Evolutionary conservation across 1,140 invertebrate genomes (phyloP), one percentile per base, ranked within the genome.

Genomic region (Scaptomyza montana): DNA sequence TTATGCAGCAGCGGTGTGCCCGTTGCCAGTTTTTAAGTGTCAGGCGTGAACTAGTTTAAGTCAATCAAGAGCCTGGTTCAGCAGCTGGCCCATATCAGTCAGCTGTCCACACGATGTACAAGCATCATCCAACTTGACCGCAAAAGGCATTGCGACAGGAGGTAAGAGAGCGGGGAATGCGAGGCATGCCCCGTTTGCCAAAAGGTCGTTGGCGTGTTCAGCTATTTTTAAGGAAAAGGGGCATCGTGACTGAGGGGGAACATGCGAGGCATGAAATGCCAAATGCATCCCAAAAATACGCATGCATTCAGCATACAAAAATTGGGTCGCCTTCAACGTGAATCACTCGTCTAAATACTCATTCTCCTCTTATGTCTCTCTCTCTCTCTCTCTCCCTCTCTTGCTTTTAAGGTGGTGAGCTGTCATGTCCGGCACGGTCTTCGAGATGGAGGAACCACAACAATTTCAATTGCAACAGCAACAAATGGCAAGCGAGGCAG

Each of bases 201-300:
- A 85, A 82, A 86, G 81, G 81, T 86, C 81, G 81, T 80, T 86
- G 82, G 78, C 82, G 76, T 75, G 70, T 30, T 45, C 68, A 68
- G 71, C 69, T 82, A 67, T 74, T 80, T 76, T 8, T 3, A 56
- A 36, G 36, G n/a, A 28, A 54, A 51, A 25, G 55, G 56, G 63
- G 50, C 57, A 3, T 33, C 19, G 21, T 12, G 39, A n/a, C 39
- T 43, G 12, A 8, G 39, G 39, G 39, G 12, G 39, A 43, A 5
- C 12, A 8, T n/a, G 39, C 12, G 39, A n/a, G 39, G 9, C 46
- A 51, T 53, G 61, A 86, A 86, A 86, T 86, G 82, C 84, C 82
- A 86, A 43, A 43, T n/a, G 71, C 64, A 81, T 78, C 65, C 84
- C 84, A 87, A 86, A 86, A 86, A 86, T 87, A 86, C 77, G 73